Conservation (phyloP, 2,888 invertebrate species). For the Pseudococcus viburni region DNA sequence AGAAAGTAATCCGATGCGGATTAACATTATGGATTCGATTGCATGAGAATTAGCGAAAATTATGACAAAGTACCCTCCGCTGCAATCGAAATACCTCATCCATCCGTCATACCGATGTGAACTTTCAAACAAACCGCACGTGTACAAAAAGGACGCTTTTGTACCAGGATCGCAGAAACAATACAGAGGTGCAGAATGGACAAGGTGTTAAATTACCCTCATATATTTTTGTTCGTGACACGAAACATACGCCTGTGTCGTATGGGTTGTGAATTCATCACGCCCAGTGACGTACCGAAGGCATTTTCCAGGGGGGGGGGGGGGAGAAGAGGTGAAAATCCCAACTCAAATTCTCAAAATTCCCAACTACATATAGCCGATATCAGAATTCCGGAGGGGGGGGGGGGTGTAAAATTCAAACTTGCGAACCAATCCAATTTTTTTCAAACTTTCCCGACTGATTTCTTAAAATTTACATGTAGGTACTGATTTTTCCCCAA, state of each 20-base stretch:
- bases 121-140: constrained; percentile 42
- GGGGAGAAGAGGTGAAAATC: too few relatives aligned
- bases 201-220: neutral
- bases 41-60: neutral
- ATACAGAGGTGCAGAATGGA: neutral
- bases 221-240: neutral
- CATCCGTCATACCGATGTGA: neutral
- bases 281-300: too few relatives aligned
- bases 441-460: too few relatives aligned
- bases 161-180: constrained; percentile 38
- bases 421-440: too few relatives aligned
- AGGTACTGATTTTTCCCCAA: too few relatives aligned
- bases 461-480: too few relatives aligned
- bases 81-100: too few relatives aligned
- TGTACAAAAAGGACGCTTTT: constrained; percentile 55
- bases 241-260: neutral
- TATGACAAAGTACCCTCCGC: constrained; percentile 6
- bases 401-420: too few relatives aligned
- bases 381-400: too few relatives aligned
- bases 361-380: too few relatives aligned
- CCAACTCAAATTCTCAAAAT: too few relatives aligned
- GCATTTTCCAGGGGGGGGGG: too few relatives aligned
- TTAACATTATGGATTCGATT: neutral
- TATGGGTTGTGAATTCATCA: neutral
- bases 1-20: constrained; percentile 34